Evolutionary conservation across 2,113 vertebrate species (phyloP), one percentile per base, ranked within the genome.

Genomic region (Pimephales promelas): DNA sequence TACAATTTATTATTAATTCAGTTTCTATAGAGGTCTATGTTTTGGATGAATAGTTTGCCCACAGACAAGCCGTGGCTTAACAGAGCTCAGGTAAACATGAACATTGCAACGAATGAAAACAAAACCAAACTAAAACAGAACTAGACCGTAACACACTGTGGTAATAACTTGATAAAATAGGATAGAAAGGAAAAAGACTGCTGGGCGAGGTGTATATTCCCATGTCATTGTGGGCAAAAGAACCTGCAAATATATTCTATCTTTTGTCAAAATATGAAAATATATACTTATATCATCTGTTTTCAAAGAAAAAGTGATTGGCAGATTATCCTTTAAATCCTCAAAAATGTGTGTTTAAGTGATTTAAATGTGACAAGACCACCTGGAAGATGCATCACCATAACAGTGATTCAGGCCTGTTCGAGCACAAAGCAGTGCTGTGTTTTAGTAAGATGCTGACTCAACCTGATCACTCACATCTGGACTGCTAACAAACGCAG

Each of bases 401-500:
- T 68, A 40, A 70, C 66, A 70, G 66, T 40, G 11, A 72, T 72
- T 47, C 40, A 47, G n/a, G 70, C n/a, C 5, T 47, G 22, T 72
- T 47, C 14, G 68, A 43, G 40, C n/a, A 75, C 72, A 75, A 16
- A 75, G 47, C 16, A 54, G 26, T 22, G 45, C 47, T 34, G 49
- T 75, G 24, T 54, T 75, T 75, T 75, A 34, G 26, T 47, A 45
- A 75, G 47, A 75, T 9, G n/a, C 4, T 61, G 22, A 61, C 36
- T 26, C 59, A 47, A 9, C 31, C 77, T 3, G 16, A 47, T 64
- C 77, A 59, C 52, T 49, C 43, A n/a, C 77, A 49, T 66, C 43
- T 79, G 40, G 59, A 4, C 40, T 79, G 16, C 77, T 66, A 61
- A 80, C 59, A 80, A 49, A 66, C 61, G 52, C 36, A 66, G 76